Percentiles rank a stretch among this genome's conserved stretches.
phyloP scores from a whole-genome alignment of 2,888 invertebrate genomes.

The Cinara cedri region DNA sequence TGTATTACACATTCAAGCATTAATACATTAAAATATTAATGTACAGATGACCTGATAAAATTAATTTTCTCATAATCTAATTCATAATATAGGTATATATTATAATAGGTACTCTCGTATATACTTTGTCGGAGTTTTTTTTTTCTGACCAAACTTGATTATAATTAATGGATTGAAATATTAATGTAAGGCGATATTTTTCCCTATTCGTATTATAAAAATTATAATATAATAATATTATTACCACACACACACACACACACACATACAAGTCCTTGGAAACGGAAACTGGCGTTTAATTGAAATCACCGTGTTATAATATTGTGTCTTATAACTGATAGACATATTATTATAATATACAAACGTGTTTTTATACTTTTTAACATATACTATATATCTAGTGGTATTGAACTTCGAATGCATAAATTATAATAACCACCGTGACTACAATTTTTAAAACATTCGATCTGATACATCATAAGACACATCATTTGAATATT shows the following conservation, averaged over 20 bases:
- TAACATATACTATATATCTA: too few relatives aligned
- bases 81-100: too few relatives aligned
- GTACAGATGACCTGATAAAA: background rate
- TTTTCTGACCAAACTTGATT: too few relatives aligned
- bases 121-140: too few relatives aligned
- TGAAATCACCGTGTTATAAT: background rate
- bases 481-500: too few relatives aligned
- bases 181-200: too few relatives aligned
- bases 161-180: too few relatives aligned
- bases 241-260: background rate
- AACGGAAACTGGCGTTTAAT: background rate
- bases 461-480: background rate
- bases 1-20: too few relatives aligned
- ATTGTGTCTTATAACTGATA: background rate
- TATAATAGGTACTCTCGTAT: background rate
- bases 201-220: background rate
- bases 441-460: too few relatives aligned
- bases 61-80: background rate
- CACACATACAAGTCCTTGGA: slow-evolving; percentile 34
- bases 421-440: background rate
- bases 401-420: slow-evolving; percentile 31
- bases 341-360: background rate
- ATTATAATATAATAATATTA: too few relatives aligned
- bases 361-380: background rate
- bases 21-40: background rate